Evolutionary conservation across 1,140 invertebrate species (phyloP), one percentile per base, ranked within the genome.

Genomic region (Reticulitermes speratus): DNA sequence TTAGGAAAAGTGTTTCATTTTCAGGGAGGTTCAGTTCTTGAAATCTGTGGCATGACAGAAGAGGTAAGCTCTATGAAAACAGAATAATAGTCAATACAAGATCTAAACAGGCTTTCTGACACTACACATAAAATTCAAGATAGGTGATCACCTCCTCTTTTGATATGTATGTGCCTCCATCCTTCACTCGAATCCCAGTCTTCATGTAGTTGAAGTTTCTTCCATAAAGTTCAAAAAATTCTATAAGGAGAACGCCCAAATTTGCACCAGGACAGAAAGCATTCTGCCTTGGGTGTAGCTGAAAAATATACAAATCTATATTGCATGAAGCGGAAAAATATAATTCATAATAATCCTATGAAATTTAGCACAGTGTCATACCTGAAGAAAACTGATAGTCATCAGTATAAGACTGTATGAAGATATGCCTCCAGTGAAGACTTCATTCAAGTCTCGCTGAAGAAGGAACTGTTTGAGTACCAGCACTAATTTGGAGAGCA

Each of bases 351-450:
- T 45, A 45, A 84, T n/a, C 32, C 38, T 84, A 32, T 5, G 9
- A n/a, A 32, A 7, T 44, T 2, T 25, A 84, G n/a, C 9, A 84
- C 19, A 9, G 25, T 45, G 83, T 83, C 90, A 88, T 90, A 96
- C 96, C 94, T 99, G 98, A 87, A 99, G 93, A 92, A 99, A 99
- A 93, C 97, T 98, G 91, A 99, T 97, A 89, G 97, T 97, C 96
- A 99, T 98, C 86, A 99, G 94, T 91, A 99, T 99, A 88, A 99
- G 94, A 90, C 98, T 98, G 92, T 99, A 99, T 69, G 98, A 99
- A 88, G 98, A 98, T 89, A 99, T 99, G 90, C 99, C 99, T 88
- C 99, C 98, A 84, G 98, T 99, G 92, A 99, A 99, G 83, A 99
- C 98, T 94, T 99, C 98, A 92, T 99, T 99, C 88, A 99, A 94